These are phyloP conservation scores for Amiota minor DNA, from an alignment of 2,888 invertebrate species.

Conservation along the genomic window DNA sequence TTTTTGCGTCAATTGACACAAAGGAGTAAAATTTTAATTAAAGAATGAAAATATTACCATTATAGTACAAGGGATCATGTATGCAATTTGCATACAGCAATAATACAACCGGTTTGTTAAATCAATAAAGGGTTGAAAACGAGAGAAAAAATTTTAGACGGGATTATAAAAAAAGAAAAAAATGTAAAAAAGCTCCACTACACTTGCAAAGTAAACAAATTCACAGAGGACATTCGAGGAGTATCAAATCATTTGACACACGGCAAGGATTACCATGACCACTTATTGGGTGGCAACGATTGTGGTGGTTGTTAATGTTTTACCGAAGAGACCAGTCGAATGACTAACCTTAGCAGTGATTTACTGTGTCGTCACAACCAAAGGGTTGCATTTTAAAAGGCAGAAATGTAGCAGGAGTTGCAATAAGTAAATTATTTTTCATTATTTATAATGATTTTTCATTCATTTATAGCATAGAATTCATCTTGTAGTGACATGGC, in stretches of 20 bases:
- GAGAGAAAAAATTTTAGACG: background rate
- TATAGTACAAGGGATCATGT: background rate
- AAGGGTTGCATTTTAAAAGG: constrained; percentile 3
- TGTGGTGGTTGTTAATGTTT: constrained; percentile 1
- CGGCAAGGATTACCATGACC: background rate
- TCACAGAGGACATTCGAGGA: background rate
- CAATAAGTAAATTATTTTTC: constrained; percentile 3
- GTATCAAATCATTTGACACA: background rate
- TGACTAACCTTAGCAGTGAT: constrained; percentile 1
- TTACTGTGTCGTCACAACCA: background rate
- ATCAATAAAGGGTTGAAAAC: constrained; percentile 33
- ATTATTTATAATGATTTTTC: background rate
- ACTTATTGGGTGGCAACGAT: background rate
- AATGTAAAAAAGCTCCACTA: background rate
- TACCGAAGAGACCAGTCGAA: background rate
- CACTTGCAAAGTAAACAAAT: constrained; percentile 20
- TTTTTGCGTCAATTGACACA: background rate
- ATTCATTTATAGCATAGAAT: too few species aligned
- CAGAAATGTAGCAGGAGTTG: background rate
- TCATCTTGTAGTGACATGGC: background rate
- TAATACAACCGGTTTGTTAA: background rate
- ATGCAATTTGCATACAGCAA: background rate
- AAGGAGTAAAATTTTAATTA: background rate
- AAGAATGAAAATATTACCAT: background rate
- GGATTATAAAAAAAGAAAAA: background rate